Evolutionary conservation across 2,113 vertebrate genomes (phyloP).

Genomic region (Lynx canadensis): DNA sequence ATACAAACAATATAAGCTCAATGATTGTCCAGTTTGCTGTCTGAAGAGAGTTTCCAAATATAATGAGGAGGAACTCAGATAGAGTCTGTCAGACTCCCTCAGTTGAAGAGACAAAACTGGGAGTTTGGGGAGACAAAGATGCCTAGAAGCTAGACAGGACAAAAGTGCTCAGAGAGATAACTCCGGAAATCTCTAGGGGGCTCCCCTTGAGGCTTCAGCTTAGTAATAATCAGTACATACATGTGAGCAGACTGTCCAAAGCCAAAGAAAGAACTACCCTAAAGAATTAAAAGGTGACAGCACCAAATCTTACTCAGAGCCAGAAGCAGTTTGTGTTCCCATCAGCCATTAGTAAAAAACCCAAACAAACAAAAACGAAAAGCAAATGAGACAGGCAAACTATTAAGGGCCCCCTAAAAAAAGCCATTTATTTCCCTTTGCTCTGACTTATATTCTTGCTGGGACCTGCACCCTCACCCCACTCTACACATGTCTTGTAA

Average conservation of each 20-base stretch:
- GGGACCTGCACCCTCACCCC: neutral
- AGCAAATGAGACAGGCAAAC: neutral
- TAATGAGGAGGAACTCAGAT: neutral
- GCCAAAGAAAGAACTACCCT: neutral
- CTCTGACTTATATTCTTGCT: neutral
- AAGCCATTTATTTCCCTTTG: neutral
- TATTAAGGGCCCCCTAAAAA: neutral
- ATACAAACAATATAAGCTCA: neutral
- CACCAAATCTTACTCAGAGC: neutral
- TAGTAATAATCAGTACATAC: neutral
- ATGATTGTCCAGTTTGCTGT: neutral
- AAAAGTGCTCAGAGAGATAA: neutral
- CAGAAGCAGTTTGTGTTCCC: neutral
- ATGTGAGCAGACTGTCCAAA: neutral
- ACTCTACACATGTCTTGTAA: neutral
- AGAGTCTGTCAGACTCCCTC: neutral
- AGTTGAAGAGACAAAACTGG: neutral
- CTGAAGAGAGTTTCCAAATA: neutral
- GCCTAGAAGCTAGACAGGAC: neutral
- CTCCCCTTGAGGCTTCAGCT: neutral
- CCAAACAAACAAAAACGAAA: neutral
- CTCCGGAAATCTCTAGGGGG: neutral
- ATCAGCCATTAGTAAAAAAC: neutral
- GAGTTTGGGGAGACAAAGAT: neutral
- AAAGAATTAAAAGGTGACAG: neutral